Percentiles rank a stretch among this genome's conserved stretches.
phyloP scores from a whole-genome alignment of 1,140 invertebrate genomes.

The Euglossa dilemma region DNA sequence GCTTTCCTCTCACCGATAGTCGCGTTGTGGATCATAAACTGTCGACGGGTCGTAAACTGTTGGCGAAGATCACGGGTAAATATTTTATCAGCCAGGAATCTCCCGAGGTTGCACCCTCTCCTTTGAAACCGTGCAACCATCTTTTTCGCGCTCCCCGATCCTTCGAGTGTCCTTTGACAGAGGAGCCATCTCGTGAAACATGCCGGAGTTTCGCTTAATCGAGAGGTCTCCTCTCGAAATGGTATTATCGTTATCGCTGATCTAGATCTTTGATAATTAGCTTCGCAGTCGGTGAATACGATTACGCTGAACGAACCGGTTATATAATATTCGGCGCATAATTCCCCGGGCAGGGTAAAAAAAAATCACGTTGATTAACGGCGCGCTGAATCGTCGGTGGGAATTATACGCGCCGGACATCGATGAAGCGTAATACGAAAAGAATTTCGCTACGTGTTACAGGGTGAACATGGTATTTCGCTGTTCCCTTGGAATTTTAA shows the following conservation, averaged over 20 bases:
- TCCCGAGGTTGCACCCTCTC: not conserved
- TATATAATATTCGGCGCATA: not conserved
- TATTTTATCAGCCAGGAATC: conserved; percentile 37
- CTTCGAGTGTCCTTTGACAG: no score
- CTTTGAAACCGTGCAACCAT: not conserved
- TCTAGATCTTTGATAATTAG: not conserved
- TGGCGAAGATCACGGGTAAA: conserved; percentile 21
- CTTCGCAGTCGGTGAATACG: not conserved
- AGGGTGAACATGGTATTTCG: not conserved
- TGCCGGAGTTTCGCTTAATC: not conserved
- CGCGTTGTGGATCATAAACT: conserved; percentile 32
- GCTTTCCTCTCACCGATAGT: not conserved
- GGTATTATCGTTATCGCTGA: not conserved
- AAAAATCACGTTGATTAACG: not conserved
- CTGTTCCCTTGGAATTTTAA: not conserved
- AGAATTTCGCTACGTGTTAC: no score
- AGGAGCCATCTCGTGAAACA: not conserved
- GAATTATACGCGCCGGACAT: not conserved
- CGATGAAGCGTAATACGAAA: not conserved
- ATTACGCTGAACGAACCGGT: not conserved
- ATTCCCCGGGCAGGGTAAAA: not conserved
- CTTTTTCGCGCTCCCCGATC: not conserved
- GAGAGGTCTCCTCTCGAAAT: not conserved
- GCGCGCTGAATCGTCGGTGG: not conserved
- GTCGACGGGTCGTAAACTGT: conserved; percentile 33